These are phyloP conservation scores for Onychomys arenicola DNA, from an alignment of 2,797 vertebrate species.

Conservation along the genomic window DNA sequence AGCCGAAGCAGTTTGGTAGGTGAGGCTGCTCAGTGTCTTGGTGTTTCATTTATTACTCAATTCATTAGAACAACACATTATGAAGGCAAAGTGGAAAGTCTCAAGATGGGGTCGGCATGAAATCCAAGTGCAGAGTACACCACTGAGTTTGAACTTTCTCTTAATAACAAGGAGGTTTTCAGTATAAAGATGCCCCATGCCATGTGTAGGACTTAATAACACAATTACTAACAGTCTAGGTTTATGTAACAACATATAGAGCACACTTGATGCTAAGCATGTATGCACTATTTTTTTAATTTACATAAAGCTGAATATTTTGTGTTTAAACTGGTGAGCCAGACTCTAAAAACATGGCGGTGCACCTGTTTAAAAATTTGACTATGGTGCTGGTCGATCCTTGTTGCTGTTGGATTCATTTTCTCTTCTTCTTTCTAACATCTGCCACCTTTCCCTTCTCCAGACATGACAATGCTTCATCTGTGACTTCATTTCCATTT, in stretches of 20 bases:
- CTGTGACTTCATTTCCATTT: slow-evolving; percentile 36
- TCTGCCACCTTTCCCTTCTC: background rate
- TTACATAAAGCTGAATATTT: slow-evolving; percentile 16
- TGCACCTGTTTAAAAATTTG: background rate
- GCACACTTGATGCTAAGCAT: background rate
- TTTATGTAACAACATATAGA: background rate
- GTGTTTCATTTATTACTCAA: background rate
- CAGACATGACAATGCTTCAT: background rate
- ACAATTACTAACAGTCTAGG: background rate
- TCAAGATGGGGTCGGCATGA: background rate
- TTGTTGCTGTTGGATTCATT: background rate
- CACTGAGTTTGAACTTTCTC: background rate
- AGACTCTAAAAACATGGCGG: background rate
- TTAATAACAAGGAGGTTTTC: background rate
- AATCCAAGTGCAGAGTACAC: background rate
- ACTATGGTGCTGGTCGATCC: background rate
- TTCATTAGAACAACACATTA: background rate
- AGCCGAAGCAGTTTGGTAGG: background rate
- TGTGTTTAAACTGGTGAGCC: background rate
- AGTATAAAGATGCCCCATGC: background rate
- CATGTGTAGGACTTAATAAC: background rate
- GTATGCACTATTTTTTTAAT: slow-evolving; percentile 12
- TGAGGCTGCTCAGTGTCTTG: background rate
- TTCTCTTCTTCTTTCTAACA: slow-evolving; percentile 5
- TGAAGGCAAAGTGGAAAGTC: background rate